Evolutionary conservation across 2,797 vertebrate species (phyloP), one percentile per base, ranked within the genome.

Genomic region (Pangasius djambal): DNA sequence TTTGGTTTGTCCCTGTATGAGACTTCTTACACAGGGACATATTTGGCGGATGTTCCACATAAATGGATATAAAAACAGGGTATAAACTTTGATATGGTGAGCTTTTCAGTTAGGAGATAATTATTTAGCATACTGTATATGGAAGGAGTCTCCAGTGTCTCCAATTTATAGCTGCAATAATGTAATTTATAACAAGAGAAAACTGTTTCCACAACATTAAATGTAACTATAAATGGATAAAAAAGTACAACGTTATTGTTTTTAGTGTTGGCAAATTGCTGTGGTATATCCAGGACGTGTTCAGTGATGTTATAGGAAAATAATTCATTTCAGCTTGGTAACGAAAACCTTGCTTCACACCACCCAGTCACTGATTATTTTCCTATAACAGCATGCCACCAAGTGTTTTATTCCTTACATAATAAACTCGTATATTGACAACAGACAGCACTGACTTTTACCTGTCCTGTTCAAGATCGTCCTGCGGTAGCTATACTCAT

Each of bases 401-500:
- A 31, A 84, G 10, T 63, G 25, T 65, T 44, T 83, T 61, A 44
- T 61, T 63, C 20, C 50, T 61, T 61, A 28, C 22, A 8, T 2
- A 63, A 63, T 55, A 67, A 74, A 10, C 18, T 5, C 1, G 12
- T 1, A 57, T 31, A 57, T 22, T 25, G 5, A 57, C 40, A 75
- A 15, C 55, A 20, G 18, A 48, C 1, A 57, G n/a, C 22, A 16
- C 28, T 48, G 28, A 87, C 22, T 63, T 88, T 91, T 86, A 96
- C 96, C 93, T 57, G 92, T 90, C 85, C 93, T 94, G 92, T 91
- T 93, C 31, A 88, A 89, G n/a, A 87, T 82, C 57, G 91, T 90
- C 91, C 93, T 95, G 87, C 86, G 90, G 85, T 86, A 87, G 31
- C 81, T 86, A 86, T 91, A 91, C 34, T 95, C 93, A 59, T 75